phyloP scores from a whole-genome alignment of 2,113 vertebrate genomes.

The Gopherus flavomarginatus region DNA sequence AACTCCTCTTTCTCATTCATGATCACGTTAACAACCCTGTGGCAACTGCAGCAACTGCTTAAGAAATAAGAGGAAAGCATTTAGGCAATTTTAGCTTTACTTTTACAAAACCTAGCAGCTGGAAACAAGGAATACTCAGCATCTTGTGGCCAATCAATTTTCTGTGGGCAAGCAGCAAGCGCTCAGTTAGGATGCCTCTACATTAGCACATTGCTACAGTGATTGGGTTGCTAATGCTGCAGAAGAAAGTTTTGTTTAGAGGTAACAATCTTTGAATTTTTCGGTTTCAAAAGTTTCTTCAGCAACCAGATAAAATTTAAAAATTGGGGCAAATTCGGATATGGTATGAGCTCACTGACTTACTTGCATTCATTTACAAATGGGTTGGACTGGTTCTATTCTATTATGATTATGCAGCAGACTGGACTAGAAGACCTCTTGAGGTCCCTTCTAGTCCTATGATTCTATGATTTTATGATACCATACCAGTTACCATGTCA shows the following conservation, averaged over 20 bases:
- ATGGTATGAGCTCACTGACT: background rate
- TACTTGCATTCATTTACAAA: background rate
- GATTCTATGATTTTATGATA: background rate
- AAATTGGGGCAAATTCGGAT: background rate
- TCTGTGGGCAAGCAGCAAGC: conserved; percentile 55
- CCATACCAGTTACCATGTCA: background rate
- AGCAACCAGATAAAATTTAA: background rate
- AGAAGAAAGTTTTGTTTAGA: background rate
- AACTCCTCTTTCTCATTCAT: conserved; percentile 21
- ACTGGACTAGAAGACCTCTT: background rate
- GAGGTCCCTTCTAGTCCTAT: background rate
- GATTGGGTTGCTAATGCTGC: conserved; percentile 31
- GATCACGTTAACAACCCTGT: background rate
- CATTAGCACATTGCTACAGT: background rate
- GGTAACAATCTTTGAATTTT: conserved; percentile 31
- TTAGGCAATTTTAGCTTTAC: conserved; percentile 49
- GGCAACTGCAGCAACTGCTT: background rate
- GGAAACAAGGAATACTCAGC: conserved; percentile 54
- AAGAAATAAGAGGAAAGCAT: conserved; percentile 52
- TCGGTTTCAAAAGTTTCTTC: conserved; percentile 27
- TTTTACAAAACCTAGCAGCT: conserved; percentile 64
- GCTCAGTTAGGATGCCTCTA: conserved; percentile 6
- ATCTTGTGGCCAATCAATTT: conserved; percentile 60
- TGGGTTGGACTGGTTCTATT: background rate
- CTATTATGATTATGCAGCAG: background rate